These are phyloP conservation scores for Mystacides longicornis DNA, from an alignment of 2,888 invertebrate species.

Conservation along the genomic window DNA sequence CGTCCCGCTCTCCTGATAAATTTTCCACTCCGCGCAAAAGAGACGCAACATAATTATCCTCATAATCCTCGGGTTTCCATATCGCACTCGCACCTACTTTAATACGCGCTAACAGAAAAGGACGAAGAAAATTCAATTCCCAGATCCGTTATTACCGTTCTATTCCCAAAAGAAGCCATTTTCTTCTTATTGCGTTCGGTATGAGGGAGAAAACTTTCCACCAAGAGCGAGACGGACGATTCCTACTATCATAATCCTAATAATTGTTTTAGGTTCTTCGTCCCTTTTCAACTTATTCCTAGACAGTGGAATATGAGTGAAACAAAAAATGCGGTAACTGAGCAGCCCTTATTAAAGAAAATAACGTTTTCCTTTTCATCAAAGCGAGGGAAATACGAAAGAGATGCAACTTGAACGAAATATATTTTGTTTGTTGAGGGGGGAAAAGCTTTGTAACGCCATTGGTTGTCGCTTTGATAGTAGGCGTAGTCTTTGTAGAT, in stretches of 20 bases:
- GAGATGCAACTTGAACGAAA: constrained; percentile 4
- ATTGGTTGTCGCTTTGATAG: constrained; percentile 1
- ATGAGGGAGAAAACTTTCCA: constrained; percentile 1
- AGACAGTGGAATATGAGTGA: background rate
- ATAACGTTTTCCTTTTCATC: constrained; percentile 4
- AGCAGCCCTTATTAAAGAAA: constrained; percentile 17
- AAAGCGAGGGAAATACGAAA: constrained; percentile 2
- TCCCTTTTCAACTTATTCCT: constrained; percentile 1
- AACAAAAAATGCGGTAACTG: constrained; percentile 13
- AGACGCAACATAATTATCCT: constrained; percentile 23
- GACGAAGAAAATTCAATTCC: constrained; percentile 21
- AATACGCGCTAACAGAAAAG: constrained; percentile 14
- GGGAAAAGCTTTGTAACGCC: background rate
- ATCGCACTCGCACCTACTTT: constrained; percentile 14
- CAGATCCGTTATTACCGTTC: constrained; percentile 19
- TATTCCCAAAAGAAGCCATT: constrained; percentile 15
- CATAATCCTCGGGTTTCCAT: constrained; percentile 24
- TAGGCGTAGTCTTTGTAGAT: constrained; percentile 2
- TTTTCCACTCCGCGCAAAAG: constrained; percentile 5
- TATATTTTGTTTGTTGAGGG: background rate
- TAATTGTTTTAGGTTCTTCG: constrained; percentile 8
- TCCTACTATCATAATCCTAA: constrained; percentile 16
- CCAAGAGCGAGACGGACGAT: constrained; percentile 9
- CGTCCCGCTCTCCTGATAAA: constrained; percentile 3
- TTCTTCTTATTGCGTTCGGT: constrained; percentile 5